These are phyloP conservation scores for Trichonephila clavata DNA, from an alignment of 1,140 invertebrate species.

Conservation along the genomic window DNA sequence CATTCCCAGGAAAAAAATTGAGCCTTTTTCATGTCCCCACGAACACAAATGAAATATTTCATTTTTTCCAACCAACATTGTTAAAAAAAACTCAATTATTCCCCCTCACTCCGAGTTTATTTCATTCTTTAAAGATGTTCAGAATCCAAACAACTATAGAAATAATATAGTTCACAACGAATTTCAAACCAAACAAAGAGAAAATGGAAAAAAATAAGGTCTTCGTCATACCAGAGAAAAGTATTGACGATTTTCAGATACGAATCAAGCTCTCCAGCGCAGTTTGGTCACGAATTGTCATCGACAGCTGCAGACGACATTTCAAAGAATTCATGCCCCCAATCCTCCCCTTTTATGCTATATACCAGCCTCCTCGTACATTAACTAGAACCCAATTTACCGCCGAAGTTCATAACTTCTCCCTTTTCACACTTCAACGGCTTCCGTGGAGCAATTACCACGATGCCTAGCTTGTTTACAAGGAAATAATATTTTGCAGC, in stretches of 20 bases:
- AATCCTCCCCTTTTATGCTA: not conserved
- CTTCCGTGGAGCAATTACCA: conserved; percentile 6
- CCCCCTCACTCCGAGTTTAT: no score
- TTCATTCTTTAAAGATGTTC: no score
- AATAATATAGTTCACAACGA: not conserved
- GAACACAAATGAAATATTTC: no score
- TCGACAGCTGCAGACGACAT: conserved; percentile 68
- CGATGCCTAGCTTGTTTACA: not conserved
- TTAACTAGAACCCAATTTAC: conserved; percentile 50
- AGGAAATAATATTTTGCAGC: not conserved
- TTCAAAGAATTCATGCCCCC: conserved; percentile 52
- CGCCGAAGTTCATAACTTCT: conserved; percentile 47
- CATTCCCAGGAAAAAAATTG: no score
- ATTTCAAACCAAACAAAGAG: not conserved
- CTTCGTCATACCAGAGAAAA: not conserved
- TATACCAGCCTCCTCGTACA: conserved; percentile 1
- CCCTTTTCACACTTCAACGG: conserved; percentile 19
- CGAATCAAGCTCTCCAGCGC: not conserved
- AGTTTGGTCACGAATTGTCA: conserved; percentile 43
- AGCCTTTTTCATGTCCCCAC: no score
- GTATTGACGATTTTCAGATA: conserved; percentile 31
- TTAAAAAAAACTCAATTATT: no score
- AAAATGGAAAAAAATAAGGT: not conserved
- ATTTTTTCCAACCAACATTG: no score
- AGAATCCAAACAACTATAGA: not conserved